Percentiles rank a stretch among this genome's conserved stretches.
phyloP scores from a whole-genome alignment of 2,888 invertebrate species.

The Eurytoma adleriae region DNA sequence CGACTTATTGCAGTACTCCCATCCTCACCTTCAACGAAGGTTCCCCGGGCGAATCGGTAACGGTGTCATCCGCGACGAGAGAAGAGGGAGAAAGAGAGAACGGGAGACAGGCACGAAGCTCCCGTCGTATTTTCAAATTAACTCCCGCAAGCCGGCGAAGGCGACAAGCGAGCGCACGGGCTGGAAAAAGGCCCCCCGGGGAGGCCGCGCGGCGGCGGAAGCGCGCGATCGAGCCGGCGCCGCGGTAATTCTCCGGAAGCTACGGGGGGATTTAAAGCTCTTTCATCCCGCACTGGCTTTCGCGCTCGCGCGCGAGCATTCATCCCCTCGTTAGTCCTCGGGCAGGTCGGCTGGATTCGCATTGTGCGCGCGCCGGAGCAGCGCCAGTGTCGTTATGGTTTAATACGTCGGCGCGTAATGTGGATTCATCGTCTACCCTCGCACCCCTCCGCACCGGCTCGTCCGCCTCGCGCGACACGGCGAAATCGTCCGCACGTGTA shows the following conservation, averaged over 20 bases:
- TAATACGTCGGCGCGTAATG: conserved; percentile 63
- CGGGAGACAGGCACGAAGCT: no score
- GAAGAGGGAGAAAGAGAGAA: no score
- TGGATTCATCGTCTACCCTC: conserved; percentile 64
- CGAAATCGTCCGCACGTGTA: conserved; percentile 66
- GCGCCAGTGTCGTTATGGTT: conserved; percentile 36
- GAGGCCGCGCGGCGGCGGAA: background rate
- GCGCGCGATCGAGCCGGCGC: no score
- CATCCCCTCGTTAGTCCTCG: conserved; percentile 45
- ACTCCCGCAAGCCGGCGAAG: no score
- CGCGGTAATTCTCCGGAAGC: conserved; percentile 27
- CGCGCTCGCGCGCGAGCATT: conserved; percentile 25
- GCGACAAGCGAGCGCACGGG: background rate
- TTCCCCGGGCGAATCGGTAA: no score
- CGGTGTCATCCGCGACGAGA: no score
- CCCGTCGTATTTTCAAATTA: no score
- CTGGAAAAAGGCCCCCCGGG: conserved; percentile 26
- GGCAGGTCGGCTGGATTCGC: conserved; percentile 15
- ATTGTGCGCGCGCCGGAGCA: background rate
- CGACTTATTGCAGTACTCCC: no score
- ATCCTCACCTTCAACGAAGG: no score
- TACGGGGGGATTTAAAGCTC: conserved; percentile 42
- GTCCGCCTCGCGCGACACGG: background rate
- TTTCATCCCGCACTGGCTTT: conserved; percentile 38
- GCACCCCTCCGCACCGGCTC: no score